Base-by-base conservation (phyloP, 2,888 invertebrate species). In the Nemurella pictetii region DNA sequence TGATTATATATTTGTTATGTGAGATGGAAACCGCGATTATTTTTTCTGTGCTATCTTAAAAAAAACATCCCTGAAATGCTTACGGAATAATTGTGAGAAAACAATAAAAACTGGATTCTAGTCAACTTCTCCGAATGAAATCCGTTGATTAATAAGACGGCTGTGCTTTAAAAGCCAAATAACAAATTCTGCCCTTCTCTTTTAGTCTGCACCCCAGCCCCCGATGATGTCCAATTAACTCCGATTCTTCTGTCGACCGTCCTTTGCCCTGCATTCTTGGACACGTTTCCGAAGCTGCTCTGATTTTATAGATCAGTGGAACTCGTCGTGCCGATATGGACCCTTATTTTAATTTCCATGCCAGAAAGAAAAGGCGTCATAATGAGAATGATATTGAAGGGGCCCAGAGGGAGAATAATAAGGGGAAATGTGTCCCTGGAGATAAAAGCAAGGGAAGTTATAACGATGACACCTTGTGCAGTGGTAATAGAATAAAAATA, bases 401-500 rank as follows among this genome's bases (percentile, higher is more conserved):
- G 72, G 28, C 72, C 80, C 80, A 3, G 80, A 35, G 80, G 80
- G 26, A 36, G 7, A 35, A 81, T 81, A 81, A 81, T 35, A 81
- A 81, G 80, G 82, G 55, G 82, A 72, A 78, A 82, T 36, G 27
- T 26, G 20, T 82, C 82, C 82, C 82, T 29, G 7, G 82, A 28
- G 82, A 72, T 55, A n/a, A 30, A 72, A 26, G 55, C 20, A n/a
- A 15, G 82, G 82, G 26, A 20, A 28, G 12, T 27, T 55, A 28
- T 82, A 55, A 55, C 72, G 82, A 55, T 29, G 82, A 55, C 82
- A 82, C 82, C 82, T 82, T 82, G 72, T 82, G 82, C 72, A 28
- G 82, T 72, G 82, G 29, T 82, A 82, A 82, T 82, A 82, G 82
- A 82, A 82, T 82, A 72, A 82, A 82, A 82, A 29, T 82, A 82